phyloP scores from a whole-genome alignment of 2,797 vertebrate species.

The Cossypha dichroa region DNA sequence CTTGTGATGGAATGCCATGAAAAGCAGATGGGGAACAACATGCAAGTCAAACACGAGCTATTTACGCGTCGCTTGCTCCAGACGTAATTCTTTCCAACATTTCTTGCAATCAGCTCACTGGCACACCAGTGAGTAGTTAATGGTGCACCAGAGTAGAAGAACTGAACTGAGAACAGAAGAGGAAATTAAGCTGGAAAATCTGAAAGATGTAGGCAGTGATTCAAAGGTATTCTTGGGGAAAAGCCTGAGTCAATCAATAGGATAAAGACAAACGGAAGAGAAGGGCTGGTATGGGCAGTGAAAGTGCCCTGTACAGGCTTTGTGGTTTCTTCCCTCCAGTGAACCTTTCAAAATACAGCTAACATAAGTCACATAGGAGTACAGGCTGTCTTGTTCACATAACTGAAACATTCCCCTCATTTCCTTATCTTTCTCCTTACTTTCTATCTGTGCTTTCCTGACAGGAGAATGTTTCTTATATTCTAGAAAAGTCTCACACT shows the following conservation, averaged over 20 bases:
- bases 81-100: background rate
- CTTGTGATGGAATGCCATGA: background rate
- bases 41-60: background rate
- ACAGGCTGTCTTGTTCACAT: background rate
- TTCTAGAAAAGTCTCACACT: background rate
- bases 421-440: background rate
- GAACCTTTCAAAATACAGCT: background rate
- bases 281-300: accelerated
- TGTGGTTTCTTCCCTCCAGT: background rate
- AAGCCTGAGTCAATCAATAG: background rate
- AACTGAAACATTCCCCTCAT: accelerated
- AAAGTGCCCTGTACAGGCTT: background rate
- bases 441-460: background rate
- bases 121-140: background rate
- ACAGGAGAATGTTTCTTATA: background rate
- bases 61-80: background rate
- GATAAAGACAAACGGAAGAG: background rate
- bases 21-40: background rate
- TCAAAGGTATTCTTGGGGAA: background rate
- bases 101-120: background rate
- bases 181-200: conserved; percentile 22
- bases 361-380: background rate
- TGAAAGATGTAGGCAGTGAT: background rate
- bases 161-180: background rate
- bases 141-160: conserved; percentile 9